phyloP scores from a whole-genome alignment of 2,888 invertebrate species.

The Nymphalis urticae region DNA sequence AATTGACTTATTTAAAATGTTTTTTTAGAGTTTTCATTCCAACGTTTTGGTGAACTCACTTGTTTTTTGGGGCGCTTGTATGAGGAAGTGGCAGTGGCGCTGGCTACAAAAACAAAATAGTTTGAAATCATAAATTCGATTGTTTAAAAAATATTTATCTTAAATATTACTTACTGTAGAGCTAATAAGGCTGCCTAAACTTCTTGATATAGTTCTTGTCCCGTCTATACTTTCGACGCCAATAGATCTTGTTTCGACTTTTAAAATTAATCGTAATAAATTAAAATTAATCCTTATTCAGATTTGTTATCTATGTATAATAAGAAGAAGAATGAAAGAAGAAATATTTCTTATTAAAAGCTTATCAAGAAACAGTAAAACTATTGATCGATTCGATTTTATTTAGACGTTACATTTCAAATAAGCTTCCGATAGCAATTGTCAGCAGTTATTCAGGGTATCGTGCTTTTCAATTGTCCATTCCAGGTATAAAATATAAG shows the following conservation, averaged over 20 bases:
- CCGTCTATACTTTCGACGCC: conserved; percentile 43
- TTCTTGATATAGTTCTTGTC: conserved; percentile 40
- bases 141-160: background rate
- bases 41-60: conserved; percentile 1
- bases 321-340: too few relatives aligned
- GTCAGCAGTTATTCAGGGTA: conserved; percentile 15
- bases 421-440: background rate
- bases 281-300: too few relatives aligned
- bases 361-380: background rate
- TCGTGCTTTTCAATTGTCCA: conserved; percentile 33
- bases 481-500: conserved; percentile 31
- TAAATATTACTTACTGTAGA: conserved; percentile 30
- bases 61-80: conserved; percentile 23
- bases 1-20: background rate
- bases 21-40: conserved; percentile 8
- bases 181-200: conserved; percentile 46
- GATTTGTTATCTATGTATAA: too few relatives aligned
- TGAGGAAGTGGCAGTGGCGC: conserved; percentile 2
- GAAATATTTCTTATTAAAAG: background rate
- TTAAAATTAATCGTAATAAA: too few relatives aligned
- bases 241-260: too few relatives aligned
- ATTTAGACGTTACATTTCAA: background rate
- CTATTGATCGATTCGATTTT: too few relatives aligned
- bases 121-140: background rate
- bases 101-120: background rate